Evolutionary conservation across 2,113 vertebrate genomes (phyloP).

Genomic region (Bolborhynchus lineola): DNA sequence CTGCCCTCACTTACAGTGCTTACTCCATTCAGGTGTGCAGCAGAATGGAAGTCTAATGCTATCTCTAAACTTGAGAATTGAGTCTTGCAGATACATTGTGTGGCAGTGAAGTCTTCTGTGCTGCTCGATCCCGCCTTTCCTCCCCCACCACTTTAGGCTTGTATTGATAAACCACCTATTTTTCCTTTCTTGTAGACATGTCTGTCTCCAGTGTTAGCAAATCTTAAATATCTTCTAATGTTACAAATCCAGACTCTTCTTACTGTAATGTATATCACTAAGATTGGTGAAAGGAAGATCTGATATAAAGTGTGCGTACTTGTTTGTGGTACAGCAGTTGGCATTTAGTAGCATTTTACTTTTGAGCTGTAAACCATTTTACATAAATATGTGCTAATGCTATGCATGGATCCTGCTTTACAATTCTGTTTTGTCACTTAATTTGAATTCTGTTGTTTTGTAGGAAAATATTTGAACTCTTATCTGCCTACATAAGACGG

Average conservation of each 20-base stretch:
- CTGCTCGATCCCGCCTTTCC: not conserved
- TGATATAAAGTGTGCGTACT: rapidly evolving
- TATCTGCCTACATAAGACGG: not conserved
- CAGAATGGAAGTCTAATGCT: not conserved
- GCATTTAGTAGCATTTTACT: not conserved
- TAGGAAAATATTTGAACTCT: not conserved
- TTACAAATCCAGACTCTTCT: not conserved
- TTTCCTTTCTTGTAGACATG: not conserved
- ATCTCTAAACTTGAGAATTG: not conserved
- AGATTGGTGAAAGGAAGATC: not conserved
- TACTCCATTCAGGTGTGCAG: not conserved
- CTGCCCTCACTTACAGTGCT: not conserved
- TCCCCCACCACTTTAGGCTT: not conserved
- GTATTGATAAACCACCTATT: not conserved
- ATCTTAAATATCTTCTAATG: not conserved
- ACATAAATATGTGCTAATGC: not conserved
- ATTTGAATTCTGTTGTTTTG: not conserved
- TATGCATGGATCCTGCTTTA: not conserved
- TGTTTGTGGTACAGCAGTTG: not conserved
- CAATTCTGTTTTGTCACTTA: not conserved
- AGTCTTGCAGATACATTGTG: not conserved
- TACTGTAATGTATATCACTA: not conserved
- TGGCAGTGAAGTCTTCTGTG: not conserved
- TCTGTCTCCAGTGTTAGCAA: not conserved
- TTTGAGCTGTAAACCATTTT: not conserved